phyloP scores from a whole-genome alignment of 2,113 vertebrate genomes.

The Planiliza haematocheilus region DNA sequence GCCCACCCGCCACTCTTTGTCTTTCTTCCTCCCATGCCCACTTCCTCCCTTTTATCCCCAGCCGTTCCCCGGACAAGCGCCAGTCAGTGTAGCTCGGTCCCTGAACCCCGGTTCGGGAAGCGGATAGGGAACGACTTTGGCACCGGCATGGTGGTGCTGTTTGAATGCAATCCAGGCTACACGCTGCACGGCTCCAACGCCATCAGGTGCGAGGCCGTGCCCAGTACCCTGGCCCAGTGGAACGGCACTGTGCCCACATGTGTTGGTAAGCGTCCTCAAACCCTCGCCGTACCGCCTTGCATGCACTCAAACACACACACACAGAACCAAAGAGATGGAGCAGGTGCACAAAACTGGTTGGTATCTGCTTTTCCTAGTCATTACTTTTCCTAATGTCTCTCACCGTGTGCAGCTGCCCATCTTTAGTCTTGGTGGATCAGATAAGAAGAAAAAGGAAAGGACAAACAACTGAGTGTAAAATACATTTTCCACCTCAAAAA shows the following conservation, averaged over 20 bases:
- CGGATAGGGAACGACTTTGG: constrained; percentile 97
- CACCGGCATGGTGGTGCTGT: constrained; percentile 91
- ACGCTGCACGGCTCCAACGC: constrained; percentile 90
- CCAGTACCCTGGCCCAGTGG: constrained; percentile 95
- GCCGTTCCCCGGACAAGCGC: constrained; percentile 97
- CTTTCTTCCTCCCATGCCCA: constrained; percentile 32
- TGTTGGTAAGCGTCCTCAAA: constrained; percentile 86
- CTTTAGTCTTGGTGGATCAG: constrained; percentile 42
- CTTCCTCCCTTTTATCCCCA: constrained; percentile 68
- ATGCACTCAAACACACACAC: background rate
- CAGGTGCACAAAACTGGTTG: constrained; percentile 42
- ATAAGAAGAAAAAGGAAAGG: constrained; percentile 20
- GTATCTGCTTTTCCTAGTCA: constrained; percentile 38
- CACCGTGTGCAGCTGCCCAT: constrained; percentile 27
- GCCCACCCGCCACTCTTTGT: constrained; percentile 28
- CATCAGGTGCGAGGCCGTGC: constrained; percentile 96
- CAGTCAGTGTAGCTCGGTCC: constrained; percentile 96
- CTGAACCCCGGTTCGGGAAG: constrained; percentile 96
- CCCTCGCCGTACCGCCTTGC: background rate
- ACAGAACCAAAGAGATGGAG: constrained; percentile 19
- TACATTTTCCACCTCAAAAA: constrained; percentile 1
- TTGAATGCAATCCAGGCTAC: constrained; percentile 97
- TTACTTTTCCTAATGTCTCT: constrained; percentile 47
- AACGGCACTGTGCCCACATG: constrained; percentile 97
- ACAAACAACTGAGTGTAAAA: constrained; percentile 34